Conservation (phyloP, 2,888 invertebrate genomes). For the Drosophila siamana region DNA sequence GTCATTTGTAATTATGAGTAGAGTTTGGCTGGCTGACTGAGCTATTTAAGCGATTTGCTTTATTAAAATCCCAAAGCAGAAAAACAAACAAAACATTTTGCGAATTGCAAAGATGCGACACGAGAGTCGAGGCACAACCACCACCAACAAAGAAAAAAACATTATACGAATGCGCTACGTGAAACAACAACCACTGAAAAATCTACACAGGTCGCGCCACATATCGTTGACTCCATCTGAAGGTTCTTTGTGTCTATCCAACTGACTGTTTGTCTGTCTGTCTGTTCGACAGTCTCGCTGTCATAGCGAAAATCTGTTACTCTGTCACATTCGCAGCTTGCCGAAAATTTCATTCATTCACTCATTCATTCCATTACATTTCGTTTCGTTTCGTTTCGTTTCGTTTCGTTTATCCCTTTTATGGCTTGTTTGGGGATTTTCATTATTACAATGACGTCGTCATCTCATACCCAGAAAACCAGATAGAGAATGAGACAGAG, state of each 20-base stretch:
- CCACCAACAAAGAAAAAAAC: conserved; percentile 7
- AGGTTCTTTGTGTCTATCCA: conserved; percentile 21
- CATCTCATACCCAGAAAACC: conserved; percentile 30
- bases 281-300: conserved; percentile 7
- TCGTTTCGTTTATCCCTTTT: conserved; percentile 76
- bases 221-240: conserved; percentile 40
- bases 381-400: conserved; percentile 62
- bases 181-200: conserved; percentile 40
- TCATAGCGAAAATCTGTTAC: conserved; percentile 64
- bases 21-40: conserved; percentile 42
- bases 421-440: conserved; percentile 80
- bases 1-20: conserved; percentile 71
- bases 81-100: conserved; percentile 54
- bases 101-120: conserved; percentile 19
- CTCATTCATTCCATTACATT: conserved; percentile 39
- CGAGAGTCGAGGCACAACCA: conserved; percentile 21
- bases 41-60: conserved; percentile 77
- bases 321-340: conserved; percentile 61
- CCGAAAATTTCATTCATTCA: conserved; percentile 62
- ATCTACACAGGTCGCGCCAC: conserved; percentile 52
- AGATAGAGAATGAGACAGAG: not conserved
- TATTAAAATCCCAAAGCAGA: conserved; percentile 61
- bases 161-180: not conserved
- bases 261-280: conserved; percentile 23
- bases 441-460: conserved; percentile 73